Base-by-base conservation (phyloP, 2,888 invertebrate genomes). In the Dioctria linearis region DNA sequence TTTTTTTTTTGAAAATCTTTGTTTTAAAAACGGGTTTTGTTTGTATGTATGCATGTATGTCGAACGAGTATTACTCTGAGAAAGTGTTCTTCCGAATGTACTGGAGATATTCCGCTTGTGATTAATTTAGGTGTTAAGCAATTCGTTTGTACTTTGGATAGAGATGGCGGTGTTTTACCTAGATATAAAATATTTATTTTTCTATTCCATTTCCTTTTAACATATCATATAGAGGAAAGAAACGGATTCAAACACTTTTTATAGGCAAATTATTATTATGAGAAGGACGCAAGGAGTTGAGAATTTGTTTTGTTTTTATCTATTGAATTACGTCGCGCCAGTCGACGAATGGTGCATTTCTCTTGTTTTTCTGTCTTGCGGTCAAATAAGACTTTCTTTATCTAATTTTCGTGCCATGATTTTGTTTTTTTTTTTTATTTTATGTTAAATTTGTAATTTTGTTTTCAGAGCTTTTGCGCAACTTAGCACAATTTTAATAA, bases 91-190 rank as follows among this genome's bases (percentile, higher is more conserved):
- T 75, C 73, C 73, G 40, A 73, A 76, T 63, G 54, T 54, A 63
- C 46, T 63, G 76, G 76, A 76, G 43, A 76, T 76, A 76, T 76
- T 76, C 76, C 61, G 76, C 76, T 76, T 76, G 76, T 76, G 76
- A 76, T 76, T 76, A 42, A 76, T 76, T 76, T 76, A 63, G 40
- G 9, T 63, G 49, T 63, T 63, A 76, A 63, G 76, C 76, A 76
- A 76, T 63, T 63, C 76, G 49, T 76, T 76, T 63, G 42, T 63
- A 51, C 11, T 39, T 57, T 13, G 42, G 25, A 40, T 54, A 71
- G 54, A 57, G 42, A 63, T 37, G 49, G 5, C 63, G 37, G 49
- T 63, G 37, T 63, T 76, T 63, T 63, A 63, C 46, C 57, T 76
- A 76, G 76, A 63, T 61, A 37, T 76, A 76, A 25, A 25, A 63